Conservation (phyloP, 2,113 vertebrate genomes). For the Aleadryas rufinucha region DNA sequence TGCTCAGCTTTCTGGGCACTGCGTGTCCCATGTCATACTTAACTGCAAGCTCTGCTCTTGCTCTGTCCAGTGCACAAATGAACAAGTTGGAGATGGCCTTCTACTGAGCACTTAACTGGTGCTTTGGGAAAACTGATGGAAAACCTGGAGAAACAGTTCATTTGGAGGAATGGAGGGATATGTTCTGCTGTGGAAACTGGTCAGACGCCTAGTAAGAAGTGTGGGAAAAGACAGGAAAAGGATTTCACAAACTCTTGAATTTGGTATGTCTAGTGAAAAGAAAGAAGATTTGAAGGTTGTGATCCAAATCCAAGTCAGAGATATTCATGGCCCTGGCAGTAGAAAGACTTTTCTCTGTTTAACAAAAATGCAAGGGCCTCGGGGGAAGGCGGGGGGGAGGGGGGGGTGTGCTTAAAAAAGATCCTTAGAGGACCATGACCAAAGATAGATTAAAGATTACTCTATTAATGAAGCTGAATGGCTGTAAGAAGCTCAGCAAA, state of each 20-base stretch:
- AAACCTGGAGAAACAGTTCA: background rate
- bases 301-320: background rate
- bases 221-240: background rate
- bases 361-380: background rate
- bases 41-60: background rate
- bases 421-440: background rate
- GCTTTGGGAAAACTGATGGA: background rate
- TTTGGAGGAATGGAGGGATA: background rate
- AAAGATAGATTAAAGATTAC: background rate
- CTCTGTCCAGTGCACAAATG: background rate
- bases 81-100: background rate
- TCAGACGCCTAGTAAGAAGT: background rate
- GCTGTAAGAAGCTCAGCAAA: background rate
- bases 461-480: background rate
- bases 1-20: background rate
- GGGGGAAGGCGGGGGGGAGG: fast-evolving
- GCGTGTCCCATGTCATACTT: background rate
- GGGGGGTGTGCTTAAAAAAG: background rate
- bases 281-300: background rate
- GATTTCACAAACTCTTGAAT: background rate
- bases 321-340: background rate
- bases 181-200: background rate
- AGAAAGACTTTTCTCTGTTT: background rate
- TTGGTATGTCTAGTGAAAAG: background rate
- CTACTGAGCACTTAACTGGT: background rate